A percentile compares a stretch with the other conserved stretches of the same genome.
These are phyloP conservation scores for Malurus melanocephalus DNA, from an alignment of 2,113 vertebrate species.

Conservation along the genomic window DNA sequence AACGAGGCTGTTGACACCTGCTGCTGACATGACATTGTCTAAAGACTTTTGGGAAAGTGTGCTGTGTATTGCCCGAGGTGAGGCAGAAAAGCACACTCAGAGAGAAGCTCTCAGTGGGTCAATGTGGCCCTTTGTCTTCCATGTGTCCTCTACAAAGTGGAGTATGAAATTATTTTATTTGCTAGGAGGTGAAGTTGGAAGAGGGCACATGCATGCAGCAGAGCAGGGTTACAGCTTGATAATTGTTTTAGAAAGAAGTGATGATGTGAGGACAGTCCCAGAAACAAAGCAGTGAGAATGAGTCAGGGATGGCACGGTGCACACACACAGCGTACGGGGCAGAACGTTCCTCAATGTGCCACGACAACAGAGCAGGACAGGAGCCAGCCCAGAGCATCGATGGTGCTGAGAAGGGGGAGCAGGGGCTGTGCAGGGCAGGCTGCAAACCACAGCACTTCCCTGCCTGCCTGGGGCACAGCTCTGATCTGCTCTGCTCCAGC, in stretches of 20 bases:
- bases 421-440: background rate
- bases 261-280: background rate
- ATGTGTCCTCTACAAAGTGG: background rate
- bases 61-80: background rate
- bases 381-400: accelerated
- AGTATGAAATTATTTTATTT: background rate
- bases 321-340: accelerated
- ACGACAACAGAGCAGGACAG: background rate
- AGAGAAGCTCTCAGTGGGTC: background rate
- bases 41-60: background rate
- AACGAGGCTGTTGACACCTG: conserved; percentile 21
- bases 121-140: background rate
- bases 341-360: background rate
- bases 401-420: background rate
- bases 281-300: background rate
- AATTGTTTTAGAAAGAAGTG: background rate
- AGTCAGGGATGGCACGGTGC: background rate
- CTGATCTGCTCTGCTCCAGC: background rate
- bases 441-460: background rate
- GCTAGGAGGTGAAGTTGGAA: background rate
- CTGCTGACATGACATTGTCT: background rate
- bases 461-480: background rate
- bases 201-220: background rate
- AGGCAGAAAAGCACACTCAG: background rate
- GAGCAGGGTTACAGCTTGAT: background rate